phyloP scores from a whole-genome alignment of 2,888 invertebrate genomes.

The Neocrepidodera transversa region DNA sequence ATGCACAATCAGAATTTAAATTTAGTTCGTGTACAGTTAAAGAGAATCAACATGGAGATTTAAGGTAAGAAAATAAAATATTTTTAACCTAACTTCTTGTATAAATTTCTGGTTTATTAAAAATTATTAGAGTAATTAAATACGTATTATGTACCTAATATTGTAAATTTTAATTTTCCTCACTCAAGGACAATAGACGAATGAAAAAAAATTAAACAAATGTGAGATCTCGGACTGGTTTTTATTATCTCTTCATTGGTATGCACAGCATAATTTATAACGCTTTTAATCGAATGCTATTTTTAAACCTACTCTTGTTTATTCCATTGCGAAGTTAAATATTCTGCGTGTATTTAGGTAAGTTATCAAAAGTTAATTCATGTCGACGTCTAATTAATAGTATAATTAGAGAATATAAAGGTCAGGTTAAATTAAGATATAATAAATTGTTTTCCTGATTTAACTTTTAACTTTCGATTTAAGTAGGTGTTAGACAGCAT shows the following conservation, averaged over 20 bases:
- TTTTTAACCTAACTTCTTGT: no score
- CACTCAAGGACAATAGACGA: not conserved
- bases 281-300: constrained; percentile 25
- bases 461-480: no score
- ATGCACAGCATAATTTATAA: constrained; percentile 18
- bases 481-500: no score
- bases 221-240: not conserved
- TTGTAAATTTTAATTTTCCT: no score
- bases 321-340: not conserved
- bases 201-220: constrained; percentile 5
- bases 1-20: not conserved
- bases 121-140: no score
- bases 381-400: no score
- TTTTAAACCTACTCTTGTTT: constrained; percentile 16
- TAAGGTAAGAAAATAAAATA: constrained; percentile 12
- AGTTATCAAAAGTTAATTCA: not conserved
- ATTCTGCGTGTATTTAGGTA: not conserved
- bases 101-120: no score
- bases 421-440: no score
- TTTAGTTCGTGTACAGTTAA: not conserved
- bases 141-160: no score
- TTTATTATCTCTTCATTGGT: constrained; percentile 20
- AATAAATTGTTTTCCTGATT: no score
- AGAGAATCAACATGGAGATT: constrained; percentile 1
- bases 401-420: no score